A percentile compares a stretch with the other conserved stretches of the same genome.
Evolutionary conservation across 2,888 invertebrate genomes (phyloP).

Genomic region (Rhopalosiphum nymphaeae): DNA sequence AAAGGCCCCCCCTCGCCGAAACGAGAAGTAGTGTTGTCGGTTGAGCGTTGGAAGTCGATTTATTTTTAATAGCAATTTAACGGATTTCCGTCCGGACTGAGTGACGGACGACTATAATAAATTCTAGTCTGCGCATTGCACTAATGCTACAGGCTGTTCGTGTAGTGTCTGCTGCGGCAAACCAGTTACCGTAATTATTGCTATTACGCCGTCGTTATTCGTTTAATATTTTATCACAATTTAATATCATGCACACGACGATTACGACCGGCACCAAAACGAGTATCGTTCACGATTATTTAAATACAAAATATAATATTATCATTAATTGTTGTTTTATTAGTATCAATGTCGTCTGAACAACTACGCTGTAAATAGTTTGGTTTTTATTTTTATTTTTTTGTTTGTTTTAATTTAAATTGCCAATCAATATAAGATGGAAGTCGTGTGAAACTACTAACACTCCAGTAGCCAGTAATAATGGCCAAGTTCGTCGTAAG

Average conservation of each 20-base stretch:
- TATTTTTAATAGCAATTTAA: constrained; percentile 16
- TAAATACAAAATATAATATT: background rate
- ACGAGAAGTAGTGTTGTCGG: too few species aligned
- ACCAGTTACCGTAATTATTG: background rate
- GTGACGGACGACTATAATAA: background rate
- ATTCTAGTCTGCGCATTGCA: background rate
- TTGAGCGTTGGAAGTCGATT: background rate
- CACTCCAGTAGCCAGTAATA: background rate
- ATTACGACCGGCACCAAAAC: background rate
- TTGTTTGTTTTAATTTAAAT: background rate
- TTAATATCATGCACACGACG: background rate
- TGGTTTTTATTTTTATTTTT: background rate
- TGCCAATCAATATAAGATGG: background rate
- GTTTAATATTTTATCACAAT: background rate
- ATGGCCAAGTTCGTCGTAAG: constrained; percentile 46
- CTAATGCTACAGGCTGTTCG: too few species aligned
- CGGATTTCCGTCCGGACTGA: background rate
- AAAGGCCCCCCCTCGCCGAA: background rate
- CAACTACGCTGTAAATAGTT: background rate
- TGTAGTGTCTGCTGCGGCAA: background rate
- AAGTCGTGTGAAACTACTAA: background rate
- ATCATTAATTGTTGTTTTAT: background rate
- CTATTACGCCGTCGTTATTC: background rate
- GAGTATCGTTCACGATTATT: background rate
- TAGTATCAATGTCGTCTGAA: background rate